Conservation (phyloP, 2,113 vertebrate genomes). For the Chamaetylas fuelleborni region DNA sequence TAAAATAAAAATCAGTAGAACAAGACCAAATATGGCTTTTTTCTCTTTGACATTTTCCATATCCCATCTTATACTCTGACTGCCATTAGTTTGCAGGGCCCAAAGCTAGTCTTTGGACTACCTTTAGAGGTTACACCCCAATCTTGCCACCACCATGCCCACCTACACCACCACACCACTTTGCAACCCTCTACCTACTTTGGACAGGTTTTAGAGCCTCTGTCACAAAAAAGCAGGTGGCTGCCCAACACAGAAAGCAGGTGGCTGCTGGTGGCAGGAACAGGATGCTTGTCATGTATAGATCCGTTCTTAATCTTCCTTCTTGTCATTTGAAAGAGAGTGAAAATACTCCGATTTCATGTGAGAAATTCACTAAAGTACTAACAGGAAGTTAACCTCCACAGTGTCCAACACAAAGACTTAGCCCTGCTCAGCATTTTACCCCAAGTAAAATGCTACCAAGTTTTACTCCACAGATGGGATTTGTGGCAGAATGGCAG, state of each 20-base stretch:
- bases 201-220: neutral
- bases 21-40: neutral
- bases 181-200: neutral
- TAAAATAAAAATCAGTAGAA: neutral
- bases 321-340: neutral
- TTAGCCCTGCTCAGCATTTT: neutral
- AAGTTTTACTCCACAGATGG: neutral
- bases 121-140: neutral
- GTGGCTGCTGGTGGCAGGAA: neutral
- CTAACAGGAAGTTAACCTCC: neutral
- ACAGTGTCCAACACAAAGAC: neutral
- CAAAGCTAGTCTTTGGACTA: neutral
- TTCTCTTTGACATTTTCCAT: neutral
- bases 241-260: neutral
- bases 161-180: neutral
- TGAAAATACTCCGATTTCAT: neutral
- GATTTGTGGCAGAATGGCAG: neutral
- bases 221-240: neutral
- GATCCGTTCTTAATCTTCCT: neutral
- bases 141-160: neutral
- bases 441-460: neutral
- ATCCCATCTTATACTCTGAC: neutral
- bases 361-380: neutral
- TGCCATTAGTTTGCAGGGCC: neutral
- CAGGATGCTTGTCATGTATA: rapidly evolving